These are phyloP conservation scores for Argyresthia albistria DNA, from an alignment of 2,888 invertebrate genomes.

Conservation along the genomic window DNA sequence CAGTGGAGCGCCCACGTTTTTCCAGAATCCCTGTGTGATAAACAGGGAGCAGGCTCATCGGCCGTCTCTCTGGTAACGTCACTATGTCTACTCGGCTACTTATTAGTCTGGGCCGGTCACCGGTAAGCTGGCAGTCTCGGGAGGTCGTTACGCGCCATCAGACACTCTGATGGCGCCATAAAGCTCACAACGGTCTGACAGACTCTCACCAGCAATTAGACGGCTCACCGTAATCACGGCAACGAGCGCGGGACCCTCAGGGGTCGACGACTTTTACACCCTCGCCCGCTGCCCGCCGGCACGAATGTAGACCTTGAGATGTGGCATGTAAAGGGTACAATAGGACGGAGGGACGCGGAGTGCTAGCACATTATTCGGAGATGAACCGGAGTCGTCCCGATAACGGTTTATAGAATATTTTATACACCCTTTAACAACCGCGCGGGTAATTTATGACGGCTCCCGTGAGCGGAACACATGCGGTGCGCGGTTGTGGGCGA, in stretches of 20 bases:
- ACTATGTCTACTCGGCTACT: background rate
- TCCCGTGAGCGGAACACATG: no score
- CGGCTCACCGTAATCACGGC: background rate
- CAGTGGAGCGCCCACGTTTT: no score
- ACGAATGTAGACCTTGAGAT: background rate
- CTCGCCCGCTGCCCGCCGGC: background rate
- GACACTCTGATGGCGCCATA: background rate
- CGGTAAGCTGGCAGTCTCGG: background rate
- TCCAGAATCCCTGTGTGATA: no score
- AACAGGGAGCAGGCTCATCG: no score
- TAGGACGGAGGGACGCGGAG: background rate
- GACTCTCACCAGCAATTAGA: background rate
- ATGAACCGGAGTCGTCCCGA: background rate
- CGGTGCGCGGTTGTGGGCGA: no score
- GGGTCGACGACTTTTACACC: background rate
- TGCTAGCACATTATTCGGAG: background rate
- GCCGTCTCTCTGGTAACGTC: no score
- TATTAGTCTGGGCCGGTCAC: no score
- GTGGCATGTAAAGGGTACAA: background rate
- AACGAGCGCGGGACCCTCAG: background rate
- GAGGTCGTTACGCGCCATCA: background rate
- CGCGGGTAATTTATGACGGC: no score
- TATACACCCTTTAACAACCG: background rate
- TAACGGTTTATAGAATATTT: conserved; percentile 1
- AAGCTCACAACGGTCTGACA: background rate